Percentiles rank a stretch among this genome's conserved stretches.
Conservation (phyloP, 53 echinoderm and acorn worm species). For the Hippasteria phrygiana region DNA sequence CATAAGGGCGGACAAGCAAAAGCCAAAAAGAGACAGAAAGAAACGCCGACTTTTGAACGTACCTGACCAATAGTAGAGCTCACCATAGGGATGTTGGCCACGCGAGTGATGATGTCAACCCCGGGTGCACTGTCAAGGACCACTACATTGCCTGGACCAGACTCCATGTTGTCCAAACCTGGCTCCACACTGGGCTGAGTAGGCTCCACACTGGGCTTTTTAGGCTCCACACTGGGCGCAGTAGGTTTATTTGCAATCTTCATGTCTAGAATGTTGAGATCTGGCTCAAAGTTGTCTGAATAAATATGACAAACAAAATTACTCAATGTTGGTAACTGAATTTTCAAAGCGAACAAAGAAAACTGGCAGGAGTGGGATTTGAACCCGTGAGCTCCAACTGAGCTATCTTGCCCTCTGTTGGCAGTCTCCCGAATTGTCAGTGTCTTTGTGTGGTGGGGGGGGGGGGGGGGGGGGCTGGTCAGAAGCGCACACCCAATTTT, state of each 20-base stretch:
- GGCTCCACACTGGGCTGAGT: not conserved
- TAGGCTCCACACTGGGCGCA: not conserved
- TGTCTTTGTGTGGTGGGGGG: too few relatives aligned
- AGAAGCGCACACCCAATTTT: too few relatives aligned
- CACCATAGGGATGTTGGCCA: conserved; percentile 85
- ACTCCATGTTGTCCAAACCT: not conserved
- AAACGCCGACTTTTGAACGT: not conserved
- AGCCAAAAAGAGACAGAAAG: not conserved
- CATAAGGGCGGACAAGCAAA: not conserved
- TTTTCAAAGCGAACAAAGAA: too few relatives aligned
- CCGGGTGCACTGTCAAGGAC: not conserved
- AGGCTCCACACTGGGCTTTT: not conserved
- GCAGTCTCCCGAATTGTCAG: too few relatives aligned
- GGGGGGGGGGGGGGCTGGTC: too few relatives aligned
- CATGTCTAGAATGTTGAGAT: not conserved
- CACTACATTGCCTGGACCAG: conserved; percentile 37
- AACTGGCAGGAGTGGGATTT: too few relatives aligned
- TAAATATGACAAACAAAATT: not conserved
- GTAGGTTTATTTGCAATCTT: not conserved
- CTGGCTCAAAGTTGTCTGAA: not conserved
- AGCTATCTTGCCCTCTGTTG: too few relatives aligned
- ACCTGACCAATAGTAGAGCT: conserved; percentile 81
- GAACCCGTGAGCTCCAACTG: too few relatives aligned
- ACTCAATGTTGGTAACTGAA: too few relatives aligned
- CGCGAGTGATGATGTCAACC: conserved; percentile 76